Base-by-base conservation (phyloP, 2,113 vertebrate species). In the Dunckerocampus dactyliophorus region DNA sequence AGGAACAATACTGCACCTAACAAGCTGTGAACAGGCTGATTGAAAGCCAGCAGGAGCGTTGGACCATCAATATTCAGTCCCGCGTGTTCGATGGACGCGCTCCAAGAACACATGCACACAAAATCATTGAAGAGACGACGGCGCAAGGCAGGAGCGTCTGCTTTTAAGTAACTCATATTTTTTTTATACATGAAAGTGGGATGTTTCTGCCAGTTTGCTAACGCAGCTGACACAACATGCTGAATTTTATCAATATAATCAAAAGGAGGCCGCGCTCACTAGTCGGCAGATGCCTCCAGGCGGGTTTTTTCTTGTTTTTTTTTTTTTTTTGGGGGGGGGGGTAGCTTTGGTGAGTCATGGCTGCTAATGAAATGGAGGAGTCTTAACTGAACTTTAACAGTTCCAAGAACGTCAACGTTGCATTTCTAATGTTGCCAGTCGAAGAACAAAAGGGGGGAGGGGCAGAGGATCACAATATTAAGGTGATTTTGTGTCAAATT, bases 11-110 rank as follows among this genome's bases (percentile, higher is more conserved):
- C 71, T 77, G 65, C 56, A 68, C 47, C 76, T 74, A 80, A 80
- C 74, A 61, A 77, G 77, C 76, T 75, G 63, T 72, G 72, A 83
- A 78, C 71, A 20, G 31, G 55, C 64, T 83, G 70, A 83, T 53
- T 70, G 66, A 81, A 72, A 63, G 71, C 53, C 53, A 69, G 52
- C 67, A 78, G 77, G 42, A 66, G 65, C 52, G 75, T 52, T 68
- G 73, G 62, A 77, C 64, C 75, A 42, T 69, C 80, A 76, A 22
- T 59, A 24, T 68, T 72, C 57, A 73, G 62, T 67, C 67, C 76
- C 65, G 63, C 66, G 71, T 74, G 68, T 75, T 65, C 37, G 31
- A 46, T 78, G 68, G 64, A 68, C 47, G 62, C 13, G 71, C 42
- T 72, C 68, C 73, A 80, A 71, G 45, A 74, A 74, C 60, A 70